Percentiles rank a stretch among this genome's conserved stretches.
These are phyloP conservation scores for Pogonocherus hispidulus DNA, from an alignment of 2,888 invertebrate species.

Conservation along the genomic window DNA sequence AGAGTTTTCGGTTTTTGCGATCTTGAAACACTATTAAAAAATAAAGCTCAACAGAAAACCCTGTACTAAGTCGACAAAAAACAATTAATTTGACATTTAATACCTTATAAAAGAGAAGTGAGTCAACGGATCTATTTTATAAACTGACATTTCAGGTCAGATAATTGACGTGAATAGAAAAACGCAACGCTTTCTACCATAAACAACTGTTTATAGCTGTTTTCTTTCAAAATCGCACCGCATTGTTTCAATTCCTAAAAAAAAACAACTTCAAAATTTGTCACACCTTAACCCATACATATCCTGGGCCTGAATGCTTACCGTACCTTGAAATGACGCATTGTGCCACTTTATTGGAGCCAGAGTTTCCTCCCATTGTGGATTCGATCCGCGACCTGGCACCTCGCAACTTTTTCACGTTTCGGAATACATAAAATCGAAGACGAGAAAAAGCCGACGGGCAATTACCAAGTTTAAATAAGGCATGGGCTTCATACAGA, in stretches of 20 bases:
- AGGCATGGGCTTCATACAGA: slow-evolving; percentile 2
- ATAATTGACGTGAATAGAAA: too few species aligned
- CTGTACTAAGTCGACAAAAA: too few species aligned
- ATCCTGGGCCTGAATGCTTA: slow-evolving; percentile 47
- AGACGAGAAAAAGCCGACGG: slow-evolving; percentile 20
- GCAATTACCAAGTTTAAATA: slow-evolving; percentile 10
- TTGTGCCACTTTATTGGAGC: slow-evolving; percentile 55
- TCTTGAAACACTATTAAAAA: too few species aligned
- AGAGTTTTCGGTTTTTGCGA: too few species aligned
- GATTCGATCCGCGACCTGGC: slow-evolving; percentile 52
- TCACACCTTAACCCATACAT: slow-evolving; percentile 26
- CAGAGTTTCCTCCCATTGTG: slow-evolving; percentile 56
- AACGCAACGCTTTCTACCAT: neutral
- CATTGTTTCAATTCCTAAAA: slow-evolving; percentile 2
- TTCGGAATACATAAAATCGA: neutral
- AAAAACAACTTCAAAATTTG: slow-evolving; percentile 25
- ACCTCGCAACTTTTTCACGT: slow-evolving; percentile 23
- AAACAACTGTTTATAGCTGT: neutral
- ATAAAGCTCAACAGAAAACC: too few species aligned
- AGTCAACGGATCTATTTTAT: too few species aligned
- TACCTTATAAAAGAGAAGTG: too few species aligned
- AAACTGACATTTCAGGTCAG: too few species aligned
- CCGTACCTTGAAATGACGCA: slow-evolving; percentile 59
- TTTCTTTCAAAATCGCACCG: neutral
- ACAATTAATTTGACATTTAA: too few species aligned